Conservation (phyloP, 2,113 vertebrate species). For the Lophius piscatorius region DNA sequence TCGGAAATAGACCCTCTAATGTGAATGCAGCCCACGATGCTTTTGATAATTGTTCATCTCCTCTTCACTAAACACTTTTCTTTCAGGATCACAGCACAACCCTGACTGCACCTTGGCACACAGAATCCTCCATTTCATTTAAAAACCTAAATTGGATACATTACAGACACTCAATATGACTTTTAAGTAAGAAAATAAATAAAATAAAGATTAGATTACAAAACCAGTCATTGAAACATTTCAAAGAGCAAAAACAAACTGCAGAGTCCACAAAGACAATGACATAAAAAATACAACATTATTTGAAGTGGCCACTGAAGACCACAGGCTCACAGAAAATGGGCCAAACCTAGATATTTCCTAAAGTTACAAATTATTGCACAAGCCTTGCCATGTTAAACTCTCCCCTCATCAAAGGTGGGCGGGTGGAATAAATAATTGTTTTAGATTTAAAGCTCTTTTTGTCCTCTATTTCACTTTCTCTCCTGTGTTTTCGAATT, state of each 20-base stretch:
- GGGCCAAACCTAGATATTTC: slow-evolving; percentile 71
- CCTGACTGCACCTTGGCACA: background rate
- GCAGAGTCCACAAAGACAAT: slow-evolving; percentile 44
- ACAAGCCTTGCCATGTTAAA: slow-evolving; percentile 64
- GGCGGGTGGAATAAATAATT: slow-evolving; percentile 25
- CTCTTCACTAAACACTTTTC: no score
- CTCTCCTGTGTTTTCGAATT: background rate
- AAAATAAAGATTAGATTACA: background rate
- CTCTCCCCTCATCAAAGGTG: slow-evolving; percentile 56
- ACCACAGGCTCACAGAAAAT: slow-evolving; percentile 59
- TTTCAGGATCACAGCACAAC: no score
- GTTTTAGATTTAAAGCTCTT: no score
- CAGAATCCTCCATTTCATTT: background rate
- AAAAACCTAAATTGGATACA: background rate
- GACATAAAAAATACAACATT: slow-evolving; percentile 47
- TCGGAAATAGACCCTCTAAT: no score
- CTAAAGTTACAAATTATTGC: slow-evolving; percentile 73
- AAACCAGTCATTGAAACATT: slow-evolving; percentile 21
- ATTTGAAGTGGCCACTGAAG: slow-evolving; percentile 59
- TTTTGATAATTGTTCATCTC: slow-evolving; percentile 5
- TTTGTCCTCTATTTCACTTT: slow-evolving; percentile 4
- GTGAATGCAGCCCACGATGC: no score
- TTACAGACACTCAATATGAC: background rate
- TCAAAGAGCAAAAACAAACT: slow-evolving; percentile 19
- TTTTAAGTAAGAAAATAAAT: background rate